Evolutionary conservation across 1,140 invertebrate genomes (phyloP).

Genomic region (Capitella teleta): DNA sequence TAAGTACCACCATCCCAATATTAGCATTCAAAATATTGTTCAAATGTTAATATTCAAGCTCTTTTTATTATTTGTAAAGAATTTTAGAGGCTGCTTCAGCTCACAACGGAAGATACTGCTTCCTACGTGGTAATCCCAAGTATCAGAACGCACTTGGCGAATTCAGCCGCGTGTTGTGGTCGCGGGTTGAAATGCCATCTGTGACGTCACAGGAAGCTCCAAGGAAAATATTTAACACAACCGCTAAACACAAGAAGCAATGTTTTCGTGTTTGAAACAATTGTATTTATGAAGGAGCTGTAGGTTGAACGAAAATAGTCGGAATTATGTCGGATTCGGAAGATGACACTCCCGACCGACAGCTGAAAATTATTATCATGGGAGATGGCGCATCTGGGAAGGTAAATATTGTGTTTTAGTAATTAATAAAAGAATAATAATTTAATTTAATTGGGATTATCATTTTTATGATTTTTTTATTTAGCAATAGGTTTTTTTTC

Average conservation of each 20-base stretch:
- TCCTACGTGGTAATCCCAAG: too few relatives aligned
- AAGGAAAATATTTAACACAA: neutral
- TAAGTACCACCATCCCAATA: neutral
- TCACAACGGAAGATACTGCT: too few relatives aligned
- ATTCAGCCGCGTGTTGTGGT: neutral
- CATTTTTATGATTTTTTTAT: too few relatives aligned
- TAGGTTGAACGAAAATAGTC: neutral
- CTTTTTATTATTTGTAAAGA: too few relatives aligned
- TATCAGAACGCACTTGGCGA: neutral
- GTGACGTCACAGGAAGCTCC: neutral
- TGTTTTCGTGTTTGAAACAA: neutral
- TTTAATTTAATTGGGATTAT: neutral
- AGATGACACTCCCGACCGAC: slow-evolving; percentile 48
- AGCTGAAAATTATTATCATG: slow-evolving; percentile 66
- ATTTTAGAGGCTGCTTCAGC: too few relatives aligned
- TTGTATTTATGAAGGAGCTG: neutral
- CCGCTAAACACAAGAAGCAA: neutral
- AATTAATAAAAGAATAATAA: neutral
- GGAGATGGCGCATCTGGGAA: slow-evolving; percentile 72
- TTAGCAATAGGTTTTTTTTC: too few relatives aligned
- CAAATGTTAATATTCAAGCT: too few relatives aligned
- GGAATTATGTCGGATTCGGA: slow-evolving; percentile 44
- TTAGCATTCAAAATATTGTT: neutral
- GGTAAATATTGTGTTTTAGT: slow-evolving; percentile 44
- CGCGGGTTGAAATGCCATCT: too few relatives aligned